Evolutionary conservation across 2,113 vertebrate genomes (phyloP).

Genomic region (Mystacornis crossleyi): DNA sequence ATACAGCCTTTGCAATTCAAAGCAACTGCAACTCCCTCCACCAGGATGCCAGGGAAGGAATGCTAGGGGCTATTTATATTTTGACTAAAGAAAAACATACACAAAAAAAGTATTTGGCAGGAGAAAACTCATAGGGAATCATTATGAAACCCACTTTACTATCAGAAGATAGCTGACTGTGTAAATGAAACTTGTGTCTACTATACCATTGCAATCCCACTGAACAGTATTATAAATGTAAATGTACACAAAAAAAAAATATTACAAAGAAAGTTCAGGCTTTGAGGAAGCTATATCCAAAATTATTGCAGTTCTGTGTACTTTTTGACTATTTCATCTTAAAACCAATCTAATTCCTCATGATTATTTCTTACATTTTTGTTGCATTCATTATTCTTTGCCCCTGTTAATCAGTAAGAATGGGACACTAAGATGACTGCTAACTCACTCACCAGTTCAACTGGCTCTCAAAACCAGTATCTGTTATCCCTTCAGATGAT

Average conservation of each 20-base stretch:
- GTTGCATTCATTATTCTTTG: background rate
- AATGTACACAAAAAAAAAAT: background rate
- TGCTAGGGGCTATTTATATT: background rate
- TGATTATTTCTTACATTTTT: background rate
- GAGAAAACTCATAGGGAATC: background rate
- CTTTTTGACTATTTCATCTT: background rate
- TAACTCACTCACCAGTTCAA: background rate
- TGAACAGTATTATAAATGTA: background rate
- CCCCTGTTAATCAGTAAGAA: background rate
- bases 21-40: background rate
- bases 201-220: background rate
- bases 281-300: background rate
- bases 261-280: background rate
- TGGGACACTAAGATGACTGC: background rate
- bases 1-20: background rate
- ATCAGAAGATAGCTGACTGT: background rate
- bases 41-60: background rate
- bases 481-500: background rate
- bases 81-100: background rate
- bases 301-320: background rate
- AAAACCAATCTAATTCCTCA: background rate
- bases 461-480: background rate
- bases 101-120: background rate
- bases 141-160: background rate
- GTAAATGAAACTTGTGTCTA: background rate